These are phyloP conservation scores for Cheilosia urbana DNA, from an alignment of 2,888 invertebrate species.

Conservation along the genomic window DNA sequence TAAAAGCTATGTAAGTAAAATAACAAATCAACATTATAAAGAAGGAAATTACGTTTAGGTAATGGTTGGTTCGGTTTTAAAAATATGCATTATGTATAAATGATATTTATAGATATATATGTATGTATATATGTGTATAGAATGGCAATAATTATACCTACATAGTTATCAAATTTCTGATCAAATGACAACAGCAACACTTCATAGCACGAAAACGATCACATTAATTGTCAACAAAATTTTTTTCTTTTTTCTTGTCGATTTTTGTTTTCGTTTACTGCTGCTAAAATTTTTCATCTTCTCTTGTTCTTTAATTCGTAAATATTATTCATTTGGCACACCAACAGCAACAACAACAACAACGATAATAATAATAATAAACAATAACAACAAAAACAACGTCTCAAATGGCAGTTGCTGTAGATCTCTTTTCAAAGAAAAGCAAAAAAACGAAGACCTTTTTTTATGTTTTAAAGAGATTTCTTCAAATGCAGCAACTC, in stretches of 20 bases:
- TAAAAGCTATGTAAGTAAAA: constrained; percentile 3
- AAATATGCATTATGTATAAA: constrained; percentile 24
- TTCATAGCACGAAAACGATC: constrained; percentile 76
- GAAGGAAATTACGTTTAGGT: background rate
- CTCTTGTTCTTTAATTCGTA: constrained; percentile 74
- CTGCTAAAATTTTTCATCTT: constrained; percentile 75
- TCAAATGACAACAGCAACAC: constrained; percentile 76
- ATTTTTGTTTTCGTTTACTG: constrained; percentile 75
- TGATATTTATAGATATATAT: constrained; percentile 24
- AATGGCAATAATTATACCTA: constrained; percentile 72
- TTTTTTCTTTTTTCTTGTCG: constrained; percentile 75
- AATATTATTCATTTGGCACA: constrained; percentile 74
- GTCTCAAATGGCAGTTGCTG: background rate
- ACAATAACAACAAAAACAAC: constrained; percentile 29
- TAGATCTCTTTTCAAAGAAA: background rate
- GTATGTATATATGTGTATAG: constrained; percentile 49
- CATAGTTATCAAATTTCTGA: constrained; percentile 76
- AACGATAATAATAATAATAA: constrained; percentile 1
- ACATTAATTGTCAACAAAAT: constrained; percentile 73
- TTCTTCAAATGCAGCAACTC: background rate
- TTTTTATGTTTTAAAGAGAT: background rate
- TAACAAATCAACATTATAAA: background rate
- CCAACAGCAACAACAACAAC: constrained; percentile 33
- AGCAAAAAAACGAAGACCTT: background rate
- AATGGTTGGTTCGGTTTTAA: background rate